Conservation (phyloP, 2,888 invertebrate genomes). For the Blastobasis lacticolella region DNA sequence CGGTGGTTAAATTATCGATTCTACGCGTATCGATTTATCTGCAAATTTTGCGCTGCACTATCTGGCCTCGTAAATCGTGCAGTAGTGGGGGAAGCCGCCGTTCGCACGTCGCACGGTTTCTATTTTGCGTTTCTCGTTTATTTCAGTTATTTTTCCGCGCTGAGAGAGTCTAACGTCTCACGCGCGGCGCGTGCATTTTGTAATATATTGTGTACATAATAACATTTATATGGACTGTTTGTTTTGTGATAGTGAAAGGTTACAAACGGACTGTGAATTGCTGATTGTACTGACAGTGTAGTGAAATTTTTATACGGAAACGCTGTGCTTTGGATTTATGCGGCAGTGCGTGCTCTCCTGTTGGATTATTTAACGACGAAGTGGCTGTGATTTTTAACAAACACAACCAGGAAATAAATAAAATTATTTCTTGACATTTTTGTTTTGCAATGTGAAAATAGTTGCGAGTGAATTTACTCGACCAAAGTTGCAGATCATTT, state of each 20-base stretch:
- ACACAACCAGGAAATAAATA: slow-evolving; percentile 30
- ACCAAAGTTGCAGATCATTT: slow-evolving; percentile 29
- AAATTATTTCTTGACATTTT: slow-evolving; percentile 50
- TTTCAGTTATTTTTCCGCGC: slow-evolving; percentile 65
- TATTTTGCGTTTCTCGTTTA: slow-evolving; percentile 68
- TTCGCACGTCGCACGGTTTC: slow-evolving; percentile 67
- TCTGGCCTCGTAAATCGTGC: slow-evolving; percentile 64
- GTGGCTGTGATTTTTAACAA: slow-evolving; percentile 42
- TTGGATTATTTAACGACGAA: slow-evolving; percentile 27
- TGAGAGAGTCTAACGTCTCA: slow-evolving; percentile 41
- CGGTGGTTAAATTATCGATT: too few relatives aligned
- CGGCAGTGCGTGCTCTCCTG: slow-evolving; percentile 27
- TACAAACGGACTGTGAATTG: slow-evolving; percentile 38
- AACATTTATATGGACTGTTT: slow-evolving; percentile 34
- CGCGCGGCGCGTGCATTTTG: slow-evolving; percentile 58
- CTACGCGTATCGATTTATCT: slow-evolving; percentile 35
- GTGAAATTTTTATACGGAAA: slow-evolving; percentile 42
- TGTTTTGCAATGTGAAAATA: slow-evolving; percentile 39
- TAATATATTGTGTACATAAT: slow-evolving; percentile 49
- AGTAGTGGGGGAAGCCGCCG: slow-evolving; percentile 57
- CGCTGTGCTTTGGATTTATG: slow-evolving; percentile 40
- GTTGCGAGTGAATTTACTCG: slow-evolving; percentile 38
- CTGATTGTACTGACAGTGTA: slow-evolving; percentile 45
- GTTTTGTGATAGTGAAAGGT: slow-evolving; percentile 38
- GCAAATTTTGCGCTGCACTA: slow-evolving; percentile 43